Base-by-base conservation (phyloP, 2,888 invertebrate genomes). In the Volucella inanis region DNA sequence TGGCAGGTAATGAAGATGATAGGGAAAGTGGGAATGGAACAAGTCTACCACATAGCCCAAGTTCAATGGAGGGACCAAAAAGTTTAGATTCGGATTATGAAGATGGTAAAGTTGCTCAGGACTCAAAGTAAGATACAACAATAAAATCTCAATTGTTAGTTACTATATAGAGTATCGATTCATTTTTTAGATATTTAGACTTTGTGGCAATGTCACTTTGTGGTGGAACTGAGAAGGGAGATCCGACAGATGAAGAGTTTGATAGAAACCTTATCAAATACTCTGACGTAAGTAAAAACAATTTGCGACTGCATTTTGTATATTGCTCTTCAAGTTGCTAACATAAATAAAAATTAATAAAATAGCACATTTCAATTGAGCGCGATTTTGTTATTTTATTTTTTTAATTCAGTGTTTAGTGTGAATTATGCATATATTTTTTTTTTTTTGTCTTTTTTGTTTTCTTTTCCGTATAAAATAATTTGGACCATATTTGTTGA, bases 11-110 rank as follows among this genome's bases (percentile, higher is more conserved):
- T 84, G 98, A 98, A 88, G 97, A 97, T 91, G 99, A 99, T 93
- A 96, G 96, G 88, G 98, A 99, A 93, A 98, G 98, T 83, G 99
- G 99, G 87, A 98, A 98, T 92, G 99, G 99, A 52, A 97, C 98
- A 49, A 98, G 98, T 67, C 93, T 99, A 88, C 97, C 98, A 9
- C 98, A 98, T 91, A 98, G 98, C 62, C 97, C 97, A 15, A 96
- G 97, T 89, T 97, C 97, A 85, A 95, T 97, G 78, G 97, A 97
- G 88, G 96, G 97, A 22, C 93, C 94, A 12, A 95, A 95, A 89
- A 95, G 95, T n/a, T 91, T 96, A 18, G 97, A 97, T 91, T 96
- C 96, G 8, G 97, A 97, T 90, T 97, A 96, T 90, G 97, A 97
- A 85, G 97, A 97, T 89, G 93, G 94, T 54, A 95, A 94, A 89